Evolutionary conservation across 1,140 invertebrate species (phyloP), one percentile per base, ranked within the genome.

Genomic region (Eurosta solidaginis): DNA sequence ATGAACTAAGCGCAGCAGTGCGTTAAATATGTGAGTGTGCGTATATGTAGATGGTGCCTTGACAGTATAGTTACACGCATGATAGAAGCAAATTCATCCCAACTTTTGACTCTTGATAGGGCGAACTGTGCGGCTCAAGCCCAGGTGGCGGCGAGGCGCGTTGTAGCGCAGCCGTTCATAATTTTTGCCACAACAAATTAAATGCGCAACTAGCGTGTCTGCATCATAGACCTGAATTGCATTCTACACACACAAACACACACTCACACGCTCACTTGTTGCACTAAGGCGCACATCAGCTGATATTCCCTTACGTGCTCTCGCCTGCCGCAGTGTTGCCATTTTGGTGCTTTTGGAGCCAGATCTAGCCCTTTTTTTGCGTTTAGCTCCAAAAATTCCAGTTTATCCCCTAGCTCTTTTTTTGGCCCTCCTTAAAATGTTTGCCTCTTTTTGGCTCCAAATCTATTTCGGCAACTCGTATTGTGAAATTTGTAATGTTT

Each of bases 101-200:
- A 68, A 14, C n/a, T 68, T 68, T 40, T 40, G 59, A 68, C 33
- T 29, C 59, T 12, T 42, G 59, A 9, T 68, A n/a, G 29, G 59
- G 33, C 17, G 59, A 29, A 5, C 3, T 4, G 45, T n/a, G 45
- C n/a, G 0, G 45, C 14, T 3, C 12, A 17, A 10, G 33, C 59
- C 7, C 20, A 17, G 12, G 59, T 20, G 9, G 14, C 2, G 27
- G 3, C 17, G 17, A 52, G n/a, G 12, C 25, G 33, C n/a, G 14
- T 52, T 4, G 59, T 20, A 9, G 59, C 20, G 33, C 14, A 68
- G 33, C 59, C 59, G 33, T 27, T 33, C 59, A 9, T 68, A n/a
- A 68, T 68, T 36, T 68, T 10, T 68, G 36, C 59, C 59, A 68
- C 59, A 68, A 20, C 59, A 68, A 68, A 68, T 68, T 68, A 68